A percentile compares a stretch with the other conserved stretches of the same genome.
phyloP scores from a whole-genome alignment of 2,888 invertebrate species.

The Dorcus parallelipipedus region DNA sequence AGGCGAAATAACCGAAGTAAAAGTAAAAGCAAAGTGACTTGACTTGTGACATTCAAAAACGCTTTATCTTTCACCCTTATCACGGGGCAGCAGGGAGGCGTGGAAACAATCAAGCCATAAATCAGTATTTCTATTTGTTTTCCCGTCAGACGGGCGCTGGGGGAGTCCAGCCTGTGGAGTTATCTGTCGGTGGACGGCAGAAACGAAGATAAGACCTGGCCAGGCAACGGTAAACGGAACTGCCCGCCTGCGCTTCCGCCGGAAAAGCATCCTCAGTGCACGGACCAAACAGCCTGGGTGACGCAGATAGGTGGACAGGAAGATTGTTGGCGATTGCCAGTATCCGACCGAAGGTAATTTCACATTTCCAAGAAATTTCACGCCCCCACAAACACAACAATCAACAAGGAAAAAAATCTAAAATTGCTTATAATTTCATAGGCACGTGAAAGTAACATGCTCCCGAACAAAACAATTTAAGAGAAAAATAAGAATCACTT shows the following conservation, averaged over 20 bases:
- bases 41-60: slow-evolving; percentile 28
- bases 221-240: slow-evolving; percentile 36
- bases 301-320: slow-evolving; percentile 26
- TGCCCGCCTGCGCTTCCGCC: slow-evolving; percentile 37
- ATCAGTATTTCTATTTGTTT: slow-evolving; percentile 36
- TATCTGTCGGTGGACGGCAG: slow-evolving; percentile 37
- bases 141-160: slow-evolving; percentile 21
- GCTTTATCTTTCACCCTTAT: slow-evolving; percentile 32
- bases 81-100: slow-evolving; percentile 29
- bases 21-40: slow-evolving; percentile 19
- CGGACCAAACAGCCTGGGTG: slow-evolving; percentile 14
- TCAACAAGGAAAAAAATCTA: too few species aligned
- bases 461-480: too few species aligned
- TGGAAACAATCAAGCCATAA: slow-evolving; percentile 36
- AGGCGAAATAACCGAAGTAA: slow-evolving; percentile 5
- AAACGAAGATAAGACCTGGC: slow-evolving; percentile 33
- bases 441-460: too few species aligned
- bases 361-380: too few species aligned
- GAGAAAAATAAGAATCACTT: too few species aligned
- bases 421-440: too few species aligned
- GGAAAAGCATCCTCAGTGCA: slow-evolving; percentile 27
- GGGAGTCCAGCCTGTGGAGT: slow-evolving; percentile 31
- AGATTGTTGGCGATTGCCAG: slow-evolving; percentile 30
- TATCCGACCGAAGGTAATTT: slow-evolving; percentile 3
- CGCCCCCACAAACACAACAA: too few species aligned